Evolutionary conservation across 2,797 vertebrate species (phyloP), one percentile per base, ranked within the genome.

Genomic region (Jordanella pulchra): DNA sequence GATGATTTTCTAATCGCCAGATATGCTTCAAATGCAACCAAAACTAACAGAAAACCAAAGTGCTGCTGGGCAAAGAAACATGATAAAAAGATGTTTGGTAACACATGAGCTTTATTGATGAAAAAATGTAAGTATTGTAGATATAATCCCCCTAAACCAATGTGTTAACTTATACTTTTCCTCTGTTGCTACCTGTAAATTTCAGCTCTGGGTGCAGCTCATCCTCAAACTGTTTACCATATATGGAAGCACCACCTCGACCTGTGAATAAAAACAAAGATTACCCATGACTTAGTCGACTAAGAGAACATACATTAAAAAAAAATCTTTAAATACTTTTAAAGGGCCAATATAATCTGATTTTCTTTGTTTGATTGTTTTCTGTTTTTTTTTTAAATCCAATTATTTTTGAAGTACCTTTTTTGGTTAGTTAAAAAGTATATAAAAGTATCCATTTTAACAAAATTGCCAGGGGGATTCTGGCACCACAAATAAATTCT

Each of bases 171-270:
- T 39, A n/a, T 6, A 28, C 30, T 65, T 28, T 48, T 3, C 10
- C 21, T 21, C 5, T 53, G 21, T 61, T 7, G n/a, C 87, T 89
- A 96, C 97, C 97, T 77, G 96, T 97, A 89, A 97, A 97, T 91
- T 97, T 98, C 71, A 97, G 87, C 25, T 97, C 96, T 18, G 93
- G 92, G 63, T 95, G 93, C 58, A 97, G 90, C 73, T 98, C 97
- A 87, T 98, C 96, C 87, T 97, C 96, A 94, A 98, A 98, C 83
- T 97, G 95, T 88, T 97, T 98, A 15, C 96, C 96, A 86, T 86
- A 98, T 84, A 98, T 97, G 66, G 95, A 97, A 0, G 96, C 96
- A 27, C 97, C 97, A 17, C 97, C 97, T 10, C 96, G 95, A 66
- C 97, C 97, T 97, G 55, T 69, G 3, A 6, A 39, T 42, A 25